Evolutionary conservation across 2,888 invertebrate species (phyloP).

Genomic region (Epirrhoe alternata): DNA sequence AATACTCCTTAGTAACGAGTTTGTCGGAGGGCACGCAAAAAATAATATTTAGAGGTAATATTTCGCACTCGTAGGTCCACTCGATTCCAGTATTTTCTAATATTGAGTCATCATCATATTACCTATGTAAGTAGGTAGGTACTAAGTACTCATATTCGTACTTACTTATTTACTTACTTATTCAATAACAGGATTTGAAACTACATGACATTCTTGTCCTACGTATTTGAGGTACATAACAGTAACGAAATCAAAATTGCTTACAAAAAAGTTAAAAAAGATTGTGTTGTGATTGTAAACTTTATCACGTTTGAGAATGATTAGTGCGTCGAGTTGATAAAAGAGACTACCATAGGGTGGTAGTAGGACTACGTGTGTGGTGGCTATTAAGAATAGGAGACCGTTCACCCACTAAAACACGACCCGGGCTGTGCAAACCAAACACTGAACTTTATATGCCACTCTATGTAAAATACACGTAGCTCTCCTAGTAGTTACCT

Average conservation of each 20-base stretch:
- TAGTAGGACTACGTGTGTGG: slow-evolving; percentile 60
- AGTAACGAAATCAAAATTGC: slow-evolving; percentile 35
- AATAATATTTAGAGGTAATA: background rate
- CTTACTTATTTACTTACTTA: too few species aligned
- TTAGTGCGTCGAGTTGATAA: slow-evolving; percentile 51
- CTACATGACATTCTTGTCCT: too few species aligned
- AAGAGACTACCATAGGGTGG: slow-evolving; percentile 57
- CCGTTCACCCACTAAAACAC: slow-evolving; percentile 55
- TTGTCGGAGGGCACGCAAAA: slow-evolving; percentile 1
- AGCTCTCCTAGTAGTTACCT: slow-evolving; percentile 11
- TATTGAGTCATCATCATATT: background rate
- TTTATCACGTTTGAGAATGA: slow-evolving; percentile 51
- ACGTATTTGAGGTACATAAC: slow-evolving; percentile 41
- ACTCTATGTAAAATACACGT: slow-evolving; percentile 24
- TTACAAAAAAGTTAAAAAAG: slow-evolving; percentile 47
- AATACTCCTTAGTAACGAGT: slow-evolving; percentile 34
- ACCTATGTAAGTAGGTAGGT: background rate
- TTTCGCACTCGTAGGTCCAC: background rate
- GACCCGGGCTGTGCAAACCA: slow-evolving; percentile 45
- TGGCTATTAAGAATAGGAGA: slow-evolving; percentile 55
- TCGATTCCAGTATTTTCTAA: too few species aligned
- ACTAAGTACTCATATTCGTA: too few species aligned
- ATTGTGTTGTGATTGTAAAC: slow-evolving; percentile 43
- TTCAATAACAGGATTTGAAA: too few species aligned
- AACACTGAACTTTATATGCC: slow-evolving; percentile 44